phyloP scores from a whole-genome alignment of 2,888 invertebrate genomes.

The Parthenolecanium corni region DNA sequence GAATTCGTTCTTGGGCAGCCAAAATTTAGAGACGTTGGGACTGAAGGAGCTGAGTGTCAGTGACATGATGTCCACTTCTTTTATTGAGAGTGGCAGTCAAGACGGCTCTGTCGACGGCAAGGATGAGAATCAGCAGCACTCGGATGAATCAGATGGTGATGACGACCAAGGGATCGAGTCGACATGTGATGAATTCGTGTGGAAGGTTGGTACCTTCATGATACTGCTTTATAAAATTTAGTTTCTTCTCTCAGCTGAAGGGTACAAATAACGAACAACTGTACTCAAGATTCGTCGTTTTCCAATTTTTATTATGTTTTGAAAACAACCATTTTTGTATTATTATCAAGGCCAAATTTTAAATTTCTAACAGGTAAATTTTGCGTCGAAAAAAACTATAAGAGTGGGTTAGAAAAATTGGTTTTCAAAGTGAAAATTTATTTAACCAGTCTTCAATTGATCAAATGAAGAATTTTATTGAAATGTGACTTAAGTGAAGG shows the following conservation, averaged over 20 bases:
- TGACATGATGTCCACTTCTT: conserved; percentile 18
- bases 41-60: neutral
- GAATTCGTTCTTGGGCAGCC: conserved; percentile 1
- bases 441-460: too few relatives aligned
- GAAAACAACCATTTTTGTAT: too few relatives aligned
- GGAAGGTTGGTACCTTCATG: conserved; percentile 6
- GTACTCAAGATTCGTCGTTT: too few relatives aligned
- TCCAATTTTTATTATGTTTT: too few relatives aligned
- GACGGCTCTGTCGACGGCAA: conserved; percentile 13
- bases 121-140: neutral
- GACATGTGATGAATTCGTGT: conserved; percentile 13
- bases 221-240: neutral
- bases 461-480: too few relatives aligned
- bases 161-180: conserved; percentile 6
- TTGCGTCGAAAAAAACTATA: too few relatives aligned
- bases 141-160: neutral
- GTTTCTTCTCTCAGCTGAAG: neutral
- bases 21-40: neutral
- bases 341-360: too few relatives aligned
- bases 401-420: too few relatives aligned
- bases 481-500: too few relatives aligned
- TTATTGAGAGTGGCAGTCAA: conserved; percentile 16
- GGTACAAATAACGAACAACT: too few relatives aligned
- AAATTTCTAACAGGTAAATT: too few relatives aligned
- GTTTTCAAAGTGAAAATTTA: too few relatives aligned